Base-by-base conservation (phyloP, 2,888 invertebrate genomes). In the Caenorhabditis auriculariae region DNA sequence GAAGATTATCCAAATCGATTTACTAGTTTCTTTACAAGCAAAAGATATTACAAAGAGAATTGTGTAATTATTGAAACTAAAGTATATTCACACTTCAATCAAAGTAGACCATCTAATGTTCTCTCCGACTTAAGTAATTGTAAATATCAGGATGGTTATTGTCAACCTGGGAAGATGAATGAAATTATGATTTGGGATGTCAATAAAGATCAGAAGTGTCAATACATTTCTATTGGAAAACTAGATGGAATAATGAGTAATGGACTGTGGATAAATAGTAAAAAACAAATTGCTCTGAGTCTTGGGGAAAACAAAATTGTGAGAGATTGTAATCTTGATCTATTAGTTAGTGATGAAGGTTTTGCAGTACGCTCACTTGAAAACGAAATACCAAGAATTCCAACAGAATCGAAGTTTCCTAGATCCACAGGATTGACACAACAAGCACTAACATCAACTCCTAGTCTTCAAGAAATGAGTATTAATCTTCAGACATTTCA, bases 61-160 rank as follows among this genome's bases (percentile, higher is more conserved):
- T 70, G 70, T 70, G 52, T 70, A 0, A 53, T 70, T 24, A 72
- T 70, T 54, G 70, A 70, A 53, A 70, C 70, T 23, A 70, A 70
- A 44, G 67, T 70, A 3, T 70, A 69, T 46, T 64, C 66, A 2
- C 71, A 70, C 39, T 70, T 66, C 48, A 69, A 72, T 51, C 71
- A 71, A 62, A 44, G 38, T 19, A 43, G 47, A 24, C 68, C 71
- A 51, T 27, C 62, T 9, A 71, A 72, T 61, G 50, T 62, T 47
- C 32, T 71, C 6, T 29, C 51, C 15, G 57, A 64, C 39, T 35
- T 72, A 37, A 49, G 24, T n/a, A 49, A 63, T 27, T 70, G 70
- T 60, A 59, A 72, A 35, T 70, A 72, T 55, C 59, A 46, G 41
- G 56, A 68, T 56, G 71, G 71, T 44, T 54, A 39, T 47, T 72